Base-by-base conservation (phyloP, 2,113 vertebrate species). In the Eurypyga helias region DNA sequence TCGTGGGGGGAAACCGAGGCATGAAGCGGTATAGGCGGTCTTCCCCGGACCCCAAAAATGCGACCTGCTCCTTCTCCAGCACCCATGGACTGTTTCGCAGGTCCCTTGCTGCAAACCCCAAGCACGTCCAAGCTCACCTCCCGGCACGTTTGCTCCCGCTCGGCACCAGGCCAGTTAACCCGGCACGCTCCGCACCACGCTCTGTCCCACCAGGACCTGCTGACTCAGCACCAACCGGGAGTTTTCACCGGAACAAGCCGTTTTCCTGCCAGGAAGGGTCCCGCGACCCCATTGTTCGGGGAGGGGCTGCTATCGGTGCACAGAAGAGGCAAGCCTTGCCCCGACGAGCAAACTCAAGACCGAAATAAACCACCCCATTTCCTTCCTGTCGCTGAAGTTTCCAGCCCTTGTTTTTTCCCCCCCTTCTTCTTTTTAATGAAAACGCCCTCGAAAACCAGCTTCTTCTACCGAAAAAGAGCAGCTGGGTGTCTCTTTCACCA, bases 331-430 rank as follows among this genome's bases (percentile, higher is more conserved):
- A 54, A 93, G 72, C 26, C 33, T 75, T 92, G 86, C 95, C 97
- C 92, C 38, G 6, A 77, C 3, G 23, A 70, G 83, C 75, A 75
- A 79, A n/a, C 21, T 6, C 14, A 8, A 82, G 89, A 88, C 67
- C 0, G 72, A 97, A 97, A 96, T 84, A 90, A 97, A 89, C 76
- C 94, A 11, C 90, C 88, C 16, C 6, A 1, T 93, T 97, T 97
- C 97, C 97, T 97, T 97, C 97, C 97, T 97, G 97, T 72, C 19
- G 31, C 83, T 95, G 11, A 21, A 48, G 88, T 38, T 83, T 90
- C 79, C 96, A 96, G 75, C 90, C 82, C 82, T 0, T 9, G 55
- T 15, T 57, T 45, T 87, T 49, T 43, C 6, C 17, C 11, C 36
- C 17, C 18, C 55, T 87, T 93, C 84, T 95, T 70, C 65, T 91